Conservation (phyloP, 2,113 vertebrate species). For the Thryonomys swinderianus region DNA sequence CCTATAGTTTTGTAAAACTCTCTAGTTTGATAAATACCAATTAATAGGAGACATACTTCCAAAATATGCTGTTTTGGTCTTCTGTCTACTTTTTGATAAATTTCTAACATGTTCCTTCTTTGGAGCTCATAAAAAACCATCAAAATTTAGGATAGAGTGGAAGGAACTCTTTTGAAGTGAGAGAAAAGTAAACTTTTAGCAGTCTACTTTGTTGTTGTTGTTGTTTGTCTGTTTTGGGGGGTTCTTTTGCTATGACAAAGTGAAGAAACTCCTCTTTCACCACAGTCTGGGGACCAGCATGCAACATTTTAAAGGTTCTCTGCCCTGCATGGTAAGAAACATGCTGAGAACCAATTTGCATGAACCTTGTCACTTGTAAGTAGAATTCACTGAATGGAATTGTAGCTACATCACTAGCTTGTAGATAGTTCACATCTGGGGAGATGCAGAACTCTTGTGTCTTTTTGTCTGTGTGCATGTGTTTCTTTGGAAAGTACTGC, state of each 20-base stretch:
- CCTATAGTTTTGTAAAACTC: neutral
- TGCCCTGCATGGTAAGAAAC: conserved; percentile 87
- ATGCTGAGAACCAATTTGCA: conserved; percentile 86
- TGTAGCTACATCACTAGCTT: conserved; percentile 70
- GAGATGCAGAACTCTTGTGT: conserved; percentile 68
- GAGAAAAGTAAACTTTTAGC: neutral
- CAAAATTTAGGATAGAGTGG: neutral
- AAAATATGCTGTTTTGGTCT: neutral
- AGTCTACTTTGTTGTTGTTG: neutral
- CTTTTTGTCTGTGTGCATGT: conserved; percentile 85
- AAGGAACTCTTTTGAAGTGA: neutral
- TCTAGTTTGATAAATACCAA: neutral
- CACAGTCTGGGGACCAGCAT: conserved; percentile 81
- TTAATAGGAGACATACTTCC: neutral
- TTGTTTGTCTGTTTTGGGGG: no score
- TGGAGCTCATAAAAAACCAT: neutral
- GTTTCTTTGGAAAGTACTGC: conserved; percentile 79
- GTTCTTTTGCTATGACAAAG: neutral
- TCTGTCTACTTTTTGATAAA: neutral
- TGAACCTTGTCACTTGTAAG: conserved; percentile 81
- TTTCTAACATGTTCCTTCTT: neutral
- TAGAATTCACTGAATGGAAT: conserved; percentile 73
- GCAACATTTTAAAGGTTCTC: conserved; percentile 83
- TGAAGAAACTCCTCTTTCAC: conserved; percentile 75
- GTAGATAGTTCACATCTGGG: conserved; percentile 70